Percentiles rank a stretch among this genome's conserved stretches.
phyloP scores from a whole-genome alignment of 1,140 invertebrate genomes.

The Zaprionus kolodkinae region DNA sequence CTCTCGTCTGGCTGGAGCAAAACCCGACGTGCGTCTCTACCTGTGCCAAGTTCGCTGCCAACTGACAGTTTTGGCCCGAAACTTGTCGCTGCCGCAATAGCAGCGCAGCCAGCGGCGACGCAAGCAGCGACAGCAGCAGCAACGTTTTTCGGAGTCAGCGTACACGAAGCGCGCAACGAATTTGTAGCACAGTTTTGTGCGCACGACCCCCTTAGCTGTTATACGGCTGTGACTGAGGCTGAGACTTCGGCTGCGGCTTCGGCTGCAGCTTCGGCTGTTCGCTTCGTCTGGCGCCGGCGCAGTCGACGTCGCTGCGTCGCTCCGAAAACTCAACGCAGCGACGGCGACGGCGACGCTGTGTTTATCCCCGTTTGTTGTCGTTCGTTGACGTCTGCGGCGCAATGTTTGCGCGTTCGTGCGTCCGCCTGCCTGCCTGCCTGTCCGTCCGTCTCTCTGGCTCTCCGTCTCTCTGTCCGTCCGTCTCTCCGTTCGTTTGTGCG shows the following conservation, averaged over 20 bases:
- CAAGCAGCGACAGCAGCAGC: not conserved
- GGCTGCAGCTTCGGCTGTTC: constrained; percentile 20
- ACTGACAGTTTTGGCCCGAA: constrained; percentile 84
- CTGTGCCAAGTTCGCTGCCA: constrained; percentile 84
- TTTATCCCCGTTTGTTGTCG: constrained; percentile 48
- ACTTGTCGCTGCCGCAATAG: constrained; percentile 77
- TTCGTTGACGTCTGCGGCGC: constrained; percentile 40
- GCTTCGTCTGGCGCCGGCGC: constrained; percentile 3
- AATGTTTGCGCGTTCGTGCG: constrained; percentile 23
- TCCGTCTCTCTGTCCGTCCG: not conserved
- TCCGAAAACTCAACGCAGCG: not conserved
- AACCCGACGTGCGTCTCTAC: constrained; percentile 82
- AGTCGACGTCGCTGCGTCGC: not conserved
- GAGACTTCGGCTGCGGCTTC: not conserved
- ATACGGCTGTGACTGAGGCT: not conserved
- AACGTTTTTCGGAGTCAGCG: not conserved
- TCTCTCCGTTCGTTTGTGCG: not conserved
- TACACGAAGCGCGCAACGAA: not conserved
- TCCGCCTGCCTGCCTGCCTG: not conserved
- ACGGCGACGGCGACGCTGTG: constrained; percentile 26
- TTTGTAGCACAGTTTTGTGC: not conserved
- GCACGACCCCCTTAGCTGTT: not conserved
- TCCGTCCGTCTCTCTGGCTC: too few relatives aligned
- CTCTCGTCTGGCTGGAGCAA: constrained; percentile 40
- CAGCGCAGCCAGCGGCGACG: constrained; percentile 41